Percentiles rank a stretch among this genome's conserved stretches.
phyloP scores from a whole-genome alignment of 2,797 vertebrate species.

The Odontamblyopus lacepedii region DNA sequence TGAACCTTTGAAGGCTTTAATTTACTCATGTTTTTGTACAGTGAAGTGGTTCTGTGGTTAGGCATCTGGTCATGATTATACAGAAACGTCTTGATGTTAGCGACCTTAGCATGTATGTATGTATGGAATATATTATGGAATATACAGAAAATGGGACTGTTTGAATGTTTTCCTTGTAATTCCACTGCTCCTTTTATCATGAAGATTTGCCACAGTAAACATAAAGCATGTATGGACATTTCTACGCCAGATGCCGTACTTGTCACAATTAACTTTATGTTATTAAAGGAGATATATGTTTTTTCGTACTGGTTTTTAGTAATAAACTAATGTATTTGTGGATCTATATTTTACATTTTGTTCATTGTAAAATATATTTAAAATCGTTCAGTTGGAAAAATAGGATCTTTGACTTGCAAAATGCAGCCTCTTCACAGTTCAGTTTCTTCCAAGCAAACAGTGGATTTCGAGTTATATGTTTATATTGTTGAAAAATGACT shows the following conservation, averaged over 20 bases:
- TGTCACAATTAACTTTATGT: not conserved
- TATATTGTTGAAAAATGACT: not conserved
- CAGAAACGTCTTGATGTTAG: conserved; percentile 1
- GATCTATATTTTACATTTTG: no score
- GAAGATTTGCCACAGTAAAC: not conserved
- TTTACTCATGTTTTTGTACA: conserved; percentile 10
- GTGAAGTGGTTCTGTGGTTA: conserved; percentile 10
- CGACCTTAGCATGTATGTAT: not conserved
- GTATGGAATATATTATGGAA: conserved; percentile 2
- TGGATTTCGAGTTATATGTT: no score
- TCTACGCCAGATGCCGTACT: not conserved
- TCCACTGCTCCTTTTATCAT: not conserved
- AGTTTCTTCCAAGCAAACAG: no score
- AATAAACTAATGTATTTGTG: no score
- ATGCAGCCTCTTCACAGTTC: no score
- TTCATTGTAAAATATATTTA: no score
- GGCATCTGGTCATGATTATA: conserved; percentile 8
- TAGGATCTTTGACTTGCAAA: no score
- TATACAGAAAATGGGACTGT: not conserved
- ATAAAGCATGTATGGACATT: not conserved
- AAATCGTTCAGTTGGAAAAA: no score
- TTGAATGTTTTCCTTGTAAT: not conserved
- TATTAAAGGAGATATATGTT: not conserved
- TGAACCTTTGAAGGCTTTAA: conserved; percentile 7
- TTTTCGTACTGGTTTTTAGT: no score